Percentiles rank a stretch among this genome's conserved stretches.
These are phyloP conservation scores for Drosophila pachea DNA, from an alignment of 1,140 invertebrate species.

Conservation along the genomic window DNA sequence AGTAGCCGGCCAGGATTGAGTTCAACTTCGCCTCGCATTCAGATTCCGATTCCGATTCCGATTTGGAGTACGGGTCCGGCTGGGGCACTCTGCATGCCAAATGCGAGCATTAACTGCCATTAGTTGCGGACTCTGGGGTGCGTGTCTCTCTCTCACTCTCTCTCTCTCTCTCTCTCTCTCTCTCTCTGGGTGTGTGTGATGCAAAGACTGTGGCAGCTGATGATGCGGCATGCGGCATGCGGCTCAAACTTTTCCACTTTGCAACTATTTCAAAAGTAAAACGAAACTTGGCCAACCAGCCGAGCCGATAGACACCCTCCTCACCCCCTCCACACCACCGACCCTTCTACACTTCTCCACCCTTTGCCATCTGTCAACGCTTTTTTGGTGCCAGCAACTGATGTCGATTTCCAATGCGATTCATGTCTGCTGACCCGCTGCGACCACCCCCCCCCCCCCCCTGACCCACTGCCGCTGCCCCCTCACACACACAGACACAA, in stretches of 20 bases:
- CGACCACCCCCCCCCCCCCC: background rate
- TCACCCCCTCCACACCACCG: background rate
- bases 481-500: too few relatives aligned
- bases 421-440: conserved; percentile 56
- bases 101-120: conserved; percentile 55
- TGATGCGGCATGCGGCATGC: conserved; percentile 34
- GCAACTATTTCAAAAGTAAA: conserved; percentile 77
- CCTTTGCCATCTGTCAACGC: conserved; percentile 47
- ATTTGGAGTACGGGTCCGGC: conserved; percentile 39
- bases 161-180: too few relatives aligned
- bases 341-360: background rate
- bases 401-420: conserved; percentile 71
- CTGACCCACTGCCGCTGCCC: conserved; percentile 24
- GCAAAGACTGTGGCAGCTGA: conserved; percentile 23
- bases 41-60: conserved; percentile 24
- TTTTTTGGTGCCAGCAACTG: conserved; percentile 30
- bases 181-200: too few relatives aligned
- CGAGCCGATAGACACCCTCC: background rate
- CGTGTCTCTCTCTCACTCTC: too few relatives aligned
- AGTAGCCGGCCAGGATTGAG: background rate
- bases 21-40: background rate
- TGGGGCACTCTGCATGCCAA: conserved; percentile 72
- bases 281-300: conserved; percentile 58
- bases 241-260: conserved; percentile 75
- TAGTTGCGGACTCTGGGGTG: conserved; percentile 30